Base-by-base conservation (phyloP, 2,797 vertebrate species). In the Lagocephalus sceleratus region DNA sequence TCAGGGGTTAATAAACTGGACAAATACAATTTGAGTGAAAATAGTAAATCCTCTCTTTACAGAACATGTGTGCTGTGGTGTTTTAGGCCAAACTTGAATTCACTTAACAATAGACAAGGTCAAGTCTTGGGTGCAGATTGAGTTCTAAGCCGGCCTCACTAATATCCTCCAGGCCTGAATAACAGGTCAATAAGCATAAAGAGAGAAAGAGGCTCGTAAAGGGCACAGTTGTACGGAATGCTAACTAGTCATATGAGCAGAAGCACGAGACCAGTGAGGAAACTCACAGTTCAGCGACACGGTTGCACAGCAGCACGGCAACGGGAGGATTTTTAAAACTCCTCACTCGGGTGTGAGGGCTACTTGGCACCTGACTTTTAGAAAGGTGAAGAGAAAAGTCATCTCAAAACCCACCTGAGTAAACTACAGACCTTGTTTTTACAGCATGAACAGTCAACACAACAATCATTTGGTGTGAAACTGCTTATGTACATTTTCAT, bases 221-320 rank as follows among this genome's bases (percentile, higher is more conserved):
- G 40, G 47, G 17, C 2, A 14, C 61, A 47, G 74, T 54, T 51
- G 57, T 49, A 59, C 65, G 23, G 20, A 40, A 32, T 55, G 41
- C 64, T n/a, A 59, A 57, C 26, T 2, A 3, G 53, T 81, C 82
- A 82, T 73, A 78, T 83, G 83, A 82, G 42, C 20, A 14, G 39
- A 21, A 61, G 47, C 71, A 83, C 51, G 60, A 32, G 58, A 75
- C 71, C 29, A 41, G 52, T 22, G 23, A 48, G 16, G 22, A 54
- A 46, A 21, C 16, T 49, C 51, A 35, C 42, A 45, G 55, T 51
- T 63, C 20, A 52, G 49, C n/a, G 35, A 52, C 20, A 51, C 20
- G 35, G 4, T 20, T 2, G 0, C 3, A 47, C 47, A 47, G 6
- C 26, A 44, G 51, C 26, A 45, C 26, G 50, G 40, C 23, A 19